Conservation (phyloP, 2,797 vertebrate genomes). For the Pangasius krempfi region DNA sequence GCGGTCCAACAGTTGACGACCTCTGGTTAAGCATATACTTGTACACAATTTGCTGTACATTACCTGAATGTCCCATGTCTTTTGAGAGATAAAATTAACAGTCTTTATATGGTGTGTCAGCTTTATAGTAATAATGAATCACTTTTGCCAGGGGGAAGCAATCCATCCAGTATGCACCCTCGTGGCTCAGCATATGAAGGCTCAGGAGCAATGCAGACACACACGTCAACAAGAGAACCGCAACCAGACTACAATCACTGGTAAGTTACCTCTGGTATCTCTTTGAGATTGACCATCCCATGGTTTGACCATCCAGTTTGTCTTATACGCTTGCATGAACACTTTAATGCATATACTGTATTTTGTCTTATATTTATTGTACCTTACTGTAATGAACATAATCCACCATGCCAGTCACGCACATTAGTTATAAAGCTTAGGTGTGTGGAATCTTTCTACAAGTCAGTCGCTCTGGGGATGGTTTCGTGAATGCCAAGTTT, state of each 20-base stretch:
- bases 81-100: background rate
- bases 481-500: background rate
- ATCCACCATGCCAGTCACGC: background rate
- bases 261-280: conserved; percentile 55
- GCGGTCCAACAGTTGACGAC: background rate
- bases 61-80: background rate
- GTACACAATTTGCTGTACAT: background rate
- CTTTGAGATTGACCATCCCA: background rate
- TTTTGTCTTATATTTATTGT: too few species aligned
- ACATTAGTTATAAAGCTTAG: background rate
- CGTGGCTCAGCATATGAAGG: conserved; percentile 72
- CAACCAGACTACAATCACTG: conserved; percentile 62
- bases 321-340: background rate
- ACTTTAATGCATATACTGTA: background rate
- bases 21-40: background rate
- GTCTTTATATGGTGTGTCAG: background rate
- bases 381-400: background rate
- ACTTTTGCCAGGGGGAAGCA: conserved; percentile 65
- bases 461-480: background rate
- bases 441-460: background rate
- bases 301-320: background rate
- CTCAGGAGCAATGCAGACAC: conserved; percentile 68
- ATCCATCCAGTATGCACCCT: conserved; percentile 75
- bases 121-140: conserved; percentile 9
- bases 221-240: conserved; percentile 64